Percentiles rank a stretch among this genome's conserved stretches.
phyloP scores from a whole-genome alignment of 2,888 invertebrate species.

The Hypercompe scribonia region DNA sequence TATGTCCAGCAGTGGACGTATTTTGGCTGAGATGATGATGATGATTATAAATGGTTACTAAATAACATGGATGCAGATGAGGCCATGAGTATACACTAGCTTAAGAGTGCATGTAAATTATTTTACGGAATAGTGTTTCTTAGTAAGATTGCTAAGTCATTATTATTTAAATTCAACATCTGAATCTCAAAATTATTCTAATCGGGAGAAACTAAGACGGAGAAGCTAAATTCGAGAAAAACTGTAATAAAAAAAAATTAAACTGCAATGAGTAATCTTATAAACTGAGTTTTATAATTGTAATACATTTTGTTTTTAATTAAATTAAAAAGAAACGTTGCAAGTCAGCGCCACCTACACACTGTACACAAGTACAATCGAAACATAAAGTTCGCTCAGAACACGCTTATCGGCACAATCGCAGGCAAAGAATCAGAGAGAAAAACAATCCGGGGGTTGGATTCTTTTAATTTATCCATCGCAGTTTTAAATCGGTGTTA shows the following conservation, averaged over 20 bases:
- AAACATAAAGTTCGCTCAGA: conserved; percentile 79
- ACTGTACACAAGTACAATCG: conserved; percentile 68
- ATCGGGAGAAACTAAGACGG: not conserved
- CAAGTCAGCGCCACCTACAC: conserved; percentile 72
- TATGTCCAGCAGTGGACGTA: no score
- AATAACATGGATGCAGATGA: not conserved
- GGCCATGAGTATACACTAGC: not conserved
- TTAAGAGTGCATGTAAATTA: not conserved
- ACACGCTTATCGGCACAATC: conserved; percentile 79
- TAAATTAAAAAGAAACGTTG: conserved; percentile 61
- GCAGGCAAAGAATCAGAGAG: conserved; percentile 70
- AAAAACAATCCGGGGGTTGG: conserved; percentile 75
- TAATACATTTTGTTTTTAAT: conserved; percentile 64
- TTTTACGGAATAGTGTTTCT: not conserved
- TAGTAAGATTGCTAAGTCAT: not conserved
- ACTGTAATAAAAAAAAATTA: conserved; percentile 17
- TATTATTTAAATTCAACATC: not conserved
- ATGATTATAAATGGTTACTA: not conserved
- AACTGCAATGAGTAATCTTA: conserved; percentile 42
- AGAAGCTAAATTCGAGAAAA: not conserved
- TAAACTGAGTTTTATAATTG: conserved; percentile 51
- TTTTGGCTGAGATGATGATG: no score
- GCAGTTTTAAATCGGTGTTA: conserved; percentile 84
- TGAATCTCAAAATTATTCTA: not conserved
- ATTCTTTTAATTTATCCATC: conserved; percentile 84